phyloP scores from a whole-genome alignment of 1,140 invertebrate genomes.

The Drosophila sp. region DNA sequence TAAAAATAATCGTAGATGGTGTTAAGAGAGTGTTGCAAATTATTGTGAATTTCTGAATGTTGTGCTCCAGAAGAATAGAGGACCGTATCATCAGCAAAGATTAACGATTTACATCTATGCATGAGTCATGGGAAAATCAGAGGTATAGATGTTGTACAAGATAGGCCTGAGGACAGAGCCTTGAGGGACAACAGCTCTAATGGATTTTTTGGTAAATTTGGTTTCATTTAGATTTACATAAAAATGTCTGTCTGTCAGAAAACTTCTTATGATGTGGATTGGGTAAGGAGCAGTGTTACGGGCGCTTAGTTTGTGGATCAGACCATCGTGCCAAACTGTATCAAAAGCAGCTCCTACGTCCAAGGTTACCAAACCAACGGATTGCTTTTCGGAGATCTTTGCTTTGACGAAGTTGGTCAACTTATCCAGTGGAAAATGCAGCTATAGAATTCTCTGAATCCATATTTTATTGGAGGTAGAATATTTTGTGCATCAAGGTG shows the following conservation, averaged over 20 bases:
- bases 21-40: slow-evolving; percentile 4
- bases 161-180: neutral
- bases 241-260: slow-evolving; percentile 4
- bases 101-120: neutral
- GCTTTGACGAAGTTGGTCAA: neutral
- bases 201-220: neutral
- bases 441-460: neutral
- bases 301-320: neutral
- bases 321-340: no score
- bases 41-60: neutral
- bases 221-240: neutral
- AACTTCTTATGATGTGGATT: slow-evolving; percentile 1
- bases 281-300: neutral
- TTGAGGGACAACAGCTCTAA: slow-evolving; percentile 12
- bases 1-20: neutral
- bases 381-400: slow-evolving; percentile 1
- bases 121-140: slow-evolving; percentile 14
- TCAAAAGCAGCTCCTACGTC: neutral
- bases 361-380: slow-evolving; percentile 4
- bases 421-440: neutral
- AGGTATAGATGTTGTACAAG: slow-evolving; percentile 13
- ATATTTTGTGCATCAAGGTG: slow-evolving; percentile 8
- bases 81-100: slow-evolving; percentile 1
- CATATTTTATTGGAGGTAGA: neutral
- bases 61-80: neutral